phyloP scores from a whole-genome alignment of 1,140 invertebrate species.

The Potamilus streckersoni region DNA sequence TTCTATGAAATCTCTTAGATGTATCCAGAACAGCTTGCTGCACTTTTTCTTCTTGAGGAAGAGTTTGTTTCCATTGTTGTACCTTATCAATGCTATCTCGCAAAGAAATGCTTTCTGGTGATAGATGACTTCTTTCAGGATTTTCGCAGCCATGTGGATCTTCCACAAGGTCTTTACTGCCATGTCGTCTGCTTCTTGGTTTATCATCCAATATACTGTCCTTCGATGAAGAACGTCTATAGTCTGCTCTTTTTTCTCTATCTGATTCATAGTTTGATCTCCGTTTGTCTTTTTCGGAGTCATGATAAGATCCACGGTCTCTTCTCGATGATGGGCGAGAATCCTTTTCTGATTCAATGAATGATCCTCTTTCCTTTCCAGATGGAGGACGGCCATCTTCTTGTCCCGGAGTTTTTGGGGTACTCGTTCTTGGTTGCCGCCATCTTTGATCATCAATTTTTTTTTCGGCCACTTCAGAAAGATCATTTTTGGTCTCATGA shows the following conservation, averaged over 20 bases:
- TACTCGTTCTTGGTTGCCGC: conserved; percentile 49
- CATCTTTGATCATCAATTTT: conserved; percentile 32
- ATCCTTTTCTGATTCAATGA: conserved; percentile 13
- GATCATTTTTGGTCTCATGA: conserved; percentile 28
- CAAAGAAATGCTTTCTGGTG: conserved; percentile 60
- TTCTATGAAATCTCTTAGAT: conserved; percentile 41
- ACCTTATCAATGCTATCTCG: conserved; percentile 66
- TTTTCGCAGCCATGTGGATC: conserved; percentile 35
- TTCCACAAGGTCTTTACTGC: conserved; percentile 55
- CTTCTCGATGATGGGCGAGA: conserved; percentile 16
- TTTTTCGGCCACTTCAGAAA: conserved; percentile 32
- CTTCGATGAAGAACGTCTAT: conserved; percentile 50
- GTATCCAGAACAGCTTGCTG: conserved; percentile 29
- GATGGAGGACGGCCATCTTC: conserved; percentile 14
- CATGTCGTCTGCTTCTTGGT: conserved; percentile 41
- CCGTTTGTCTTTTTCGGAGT: conserved; percentile 26
- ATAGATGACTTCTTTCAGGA: conserved; percentile 46
- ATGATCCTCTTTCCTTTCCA: conserved; percentile 15
- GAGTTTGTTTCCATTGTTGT: conserved; percentile 57
- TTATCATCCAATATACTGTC: conserved; percentile 58
- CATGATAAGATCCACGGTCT: conserved; percentile 19
- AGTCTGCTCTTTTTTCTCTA: conserved; percentile 26
- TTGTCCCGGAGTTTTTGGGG: conserved; percentile 37
- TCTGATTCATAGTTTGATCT: conserved; percentile 25
- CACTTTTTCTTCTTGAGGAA: conserved; percentile 38